A percentile compares a stretch with the other conserved stretches of the same genome.
Evolutionary conservation across 2,888 invertebrate species (phyloP).

Genomic region (Cryptocephalus moraei): DNA sequence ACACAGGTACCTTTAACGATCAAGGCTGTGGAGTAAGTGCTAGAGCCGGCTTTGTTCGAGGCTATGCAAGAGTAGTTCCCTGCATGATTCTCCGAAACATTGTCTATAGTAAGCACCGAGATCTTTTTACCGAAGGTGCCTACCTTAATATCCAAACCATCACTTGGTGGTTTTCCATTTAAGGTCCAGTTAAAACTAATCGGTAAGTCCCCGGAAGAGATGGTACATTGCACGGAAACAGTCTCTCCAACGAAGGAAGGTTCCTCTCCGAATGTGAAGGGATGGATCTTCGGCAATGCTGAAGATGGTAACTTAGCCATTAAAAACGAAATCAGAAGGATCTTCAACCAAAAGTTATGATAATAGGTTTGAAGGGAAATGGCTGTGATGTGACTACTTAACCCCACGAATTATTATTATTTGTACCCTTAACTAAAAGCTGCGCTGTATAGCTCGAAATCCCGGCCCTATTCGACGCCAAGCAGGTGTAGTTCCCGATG

Average conservation of each 20-base stretch:
- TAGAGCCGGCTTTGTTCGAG: constrained; percentile 47
- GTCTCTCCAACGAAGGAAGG: constrained; percentile 58
- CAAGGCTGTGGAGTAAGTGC: constrained; percentile 43
- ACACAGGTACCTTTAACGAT: constrained; percentile 21
- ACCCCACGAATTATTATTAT: no score
- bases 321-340: no score
- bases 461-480: constrained; percentile 45
- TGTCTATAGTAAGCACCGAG: constrained; percentile 25
- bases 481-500: constrained; percentile 47
- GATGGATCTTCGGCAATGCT: constrained; percentile 35
- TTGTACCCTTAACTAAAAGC: constrained; percentile 45
- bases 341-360: no score
- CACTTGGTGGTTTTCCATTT: constrained; percentile 36
- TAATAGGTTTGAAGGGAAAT: no score
- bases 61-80: constrained; percentile 55
- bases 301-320: no score
- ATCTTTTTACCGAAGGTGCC: constrained; percentile 13
- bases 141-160: constrained; percentile 28
- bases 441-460: constrained; percentile 39
- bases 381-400: no score
- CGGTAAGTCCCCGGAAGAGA: constrained; percentile 67
- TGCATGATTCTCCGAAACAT: constrained; percentile 48
- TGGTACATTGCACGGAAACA: constrained; percentile 56
- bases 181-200: constrained; percentile 42
- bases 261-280: constrained; percentile 47